phyloP scores from a whole-genome alignment of 2,113 vertebrate species.

The Brachypteracias leptosomus region DNA sequence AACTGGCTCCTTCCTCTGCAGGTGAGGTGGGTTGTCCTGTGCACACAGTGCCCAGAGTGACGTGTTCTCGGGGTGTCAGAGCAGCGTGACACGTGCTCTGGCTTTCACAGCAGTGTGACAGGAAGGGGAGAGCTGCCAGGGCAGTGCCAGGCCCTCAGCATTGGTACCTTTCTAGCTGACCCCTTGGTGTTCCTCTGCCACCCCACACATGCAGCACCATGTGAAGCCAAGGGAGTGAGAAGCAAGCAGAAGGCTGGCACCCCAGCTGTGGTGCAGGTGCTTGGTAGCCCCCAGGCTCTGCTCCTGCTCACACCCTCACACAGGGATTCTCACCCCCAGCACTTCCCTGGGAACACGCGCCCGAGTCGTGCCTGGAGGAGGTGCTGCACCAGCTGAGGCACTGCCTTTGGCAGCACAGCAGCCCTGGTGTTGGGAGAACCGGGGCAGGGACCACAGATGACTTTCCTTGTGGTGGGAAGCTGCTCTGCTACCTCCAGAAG shows the following conservation, averaged over 20 bases:
- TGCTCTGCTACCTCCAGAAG: background rate
- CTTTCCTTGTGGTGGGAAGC: background rate
- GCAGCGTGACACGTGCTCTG: accelerated
- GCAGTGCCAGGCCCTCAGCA: background rate
- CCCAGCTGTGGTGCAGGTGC: background rate
- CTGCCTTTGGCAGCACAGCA: background rate
- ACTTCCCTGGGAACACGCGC: background rate
- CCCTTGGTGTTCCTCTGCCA: accelerated
- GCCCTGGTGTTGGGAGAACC: background rate
- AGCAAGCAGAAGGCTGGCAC: background rate
- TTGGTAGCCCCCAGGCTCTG: conserved; percentile 5
- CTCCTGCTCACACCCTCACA: conserved; percentile 17
- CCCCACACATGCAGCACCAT: accelerated
- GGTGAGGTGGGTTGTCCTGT: background rate
- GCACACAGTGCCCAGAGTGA: accelerated
- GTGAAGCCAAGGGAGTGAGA: background rate
- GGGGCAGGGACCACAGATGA: background rate
- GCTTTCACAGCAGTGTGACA: accelerated
- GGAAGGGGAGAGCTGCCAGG: background rate
- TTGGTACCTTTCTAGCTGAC: background rate
- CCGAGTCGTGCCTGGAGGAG: background rate
- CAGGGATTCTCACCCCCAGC: background rate
- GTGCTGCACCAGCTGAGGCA: background rate
- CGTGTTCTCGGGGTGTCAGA: background rate
- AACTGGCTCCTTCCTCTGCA: background rate